A percentile compares a stretch with the other conserved stretches of the same genome.
phyloP scores from a whole-genome alignment of 2,113 vertebrate species.

The Oxyura jamaicensis region DNA sequence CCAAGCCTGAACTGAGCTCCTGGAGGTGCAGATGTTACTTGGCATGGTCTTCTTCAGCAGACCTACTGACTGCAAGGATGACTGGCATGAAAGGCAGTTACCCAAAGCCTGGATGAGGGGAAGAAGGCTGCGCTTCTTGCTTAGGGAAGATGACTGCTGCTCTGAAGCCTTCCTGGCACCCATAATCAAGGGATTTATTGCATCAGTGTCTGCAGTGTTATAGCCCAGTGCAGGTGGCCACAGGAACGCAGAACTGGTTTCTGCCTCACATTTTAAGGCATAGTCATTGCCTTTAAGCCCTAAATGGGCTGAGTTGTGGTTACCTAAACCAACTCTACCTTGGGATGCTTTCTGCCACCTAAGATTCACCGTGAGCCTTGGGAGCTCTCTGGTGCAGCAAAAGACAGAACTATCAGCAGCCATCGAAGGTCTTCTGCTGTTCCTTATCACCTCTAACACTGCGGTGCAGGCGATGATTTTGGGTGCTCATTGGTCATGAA shows the following conservation, averaged over 20 bases:
- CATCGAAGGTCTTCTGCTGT: background rate
- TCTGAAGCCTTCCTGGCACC: background rate
- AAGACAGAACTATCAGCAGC: background rate
- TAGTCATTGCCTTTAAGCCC: background rate
- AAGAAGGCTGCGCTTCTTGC: background rate
- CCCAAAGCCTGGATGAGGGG: background rate
- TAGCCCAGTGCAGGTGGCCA: background rate
- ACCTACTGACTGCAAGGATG: background rate
- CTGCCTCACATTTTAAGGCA: background rate
- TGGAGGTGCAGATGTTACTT: background rate
- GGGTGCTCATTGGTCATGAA: background rate
- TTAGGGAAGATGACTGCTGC: background rate
- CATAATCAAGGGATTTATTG: background rate
- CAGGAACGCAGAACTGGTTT: background rate
- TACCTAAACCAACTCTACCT: background rate
- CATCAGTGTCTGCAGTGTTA: accelerated
- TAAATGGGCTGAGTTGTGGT: background rate
- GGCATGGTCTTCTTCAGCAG: background rate
- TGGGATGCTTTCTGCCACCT: background rate
- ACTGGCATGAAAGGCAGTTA: background rate
- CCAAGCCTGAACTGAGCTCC: background rate
- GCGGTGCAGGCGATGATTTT: background rate
- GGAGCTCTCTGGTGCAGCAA: background rate
- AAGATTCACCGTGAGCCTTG: background rate
- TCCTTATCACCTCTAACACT: background rate